These are phyloP conservation scores for Acronicta alni DNA, from an alignment of 2,888 invertebrate species.

Conservation along the genomic window DNA sequence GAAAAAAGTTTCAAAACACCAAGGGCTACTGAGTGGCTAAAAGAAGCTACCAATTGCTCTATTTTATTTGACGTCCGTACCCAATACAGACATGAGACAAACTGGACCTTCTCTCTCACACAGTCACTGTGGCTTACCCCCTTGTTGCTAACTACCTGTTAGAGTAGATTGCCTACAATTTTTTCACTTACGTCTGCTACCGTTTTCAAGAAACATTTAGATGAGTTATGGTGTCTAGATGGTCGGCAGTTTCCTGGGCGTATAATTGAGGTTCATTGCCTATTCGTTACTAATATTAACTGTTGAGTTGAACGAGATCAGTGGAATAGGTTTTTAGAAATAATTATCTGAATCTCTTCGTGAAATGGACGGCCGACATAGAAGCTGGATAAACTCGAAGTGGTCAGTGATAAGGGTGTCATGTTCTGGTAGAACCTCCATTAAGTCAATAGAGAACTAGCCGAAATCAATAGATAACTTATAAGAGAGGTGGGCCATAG, in stretches of 20 bases:
- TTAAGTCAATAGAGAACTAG: too few species aligned
- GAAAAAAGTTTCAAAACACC: too few species aligned
- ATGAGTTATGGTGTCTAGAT: constrained; percentile 50
- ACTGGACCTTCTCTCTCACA: constrained; percentile 14
- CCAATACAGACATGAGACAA: not conserved
- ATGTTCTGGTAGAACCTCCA: too few species aligned
- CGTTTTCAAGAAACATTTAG: constrained; percentile 50
- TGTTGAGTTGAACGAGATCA: constrained; percentile 7
- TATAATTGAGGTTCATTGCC: constrained; percentile 47
- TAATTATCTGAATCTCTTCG: constrained; percentile 16
- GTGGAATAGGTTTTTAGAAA: constrained; percentile 21
- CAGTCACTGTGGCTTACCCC: constrained; percentile 5
- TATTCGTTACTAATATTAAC: constrained; percentile 36
- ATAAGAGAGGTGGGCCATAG: too few species aligned
- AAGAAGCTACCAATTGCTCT: not conserved
- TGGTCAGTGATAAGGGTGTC: too few species aligned
- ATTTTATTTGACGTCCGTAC: not conserved
- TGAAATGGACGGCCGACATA: too few species aligned
- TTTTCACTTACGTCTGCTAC: constrained; percentile 56
- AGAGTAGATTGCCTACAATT: constrained; percentile 49
- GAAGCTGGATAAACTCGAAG: not conserved
- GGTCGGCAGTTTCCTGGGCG: constrained; percentile 42
- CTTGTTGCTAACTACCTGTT: constrained; percentile 45
- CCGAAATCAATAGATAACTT: too few species aligned
- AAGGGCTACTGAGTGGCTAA: too few species aligned